phyloP scores from a whole-genome alignment of 1,140 invertebrate genomes.

The Trinorchestia longiramus region DNA sequence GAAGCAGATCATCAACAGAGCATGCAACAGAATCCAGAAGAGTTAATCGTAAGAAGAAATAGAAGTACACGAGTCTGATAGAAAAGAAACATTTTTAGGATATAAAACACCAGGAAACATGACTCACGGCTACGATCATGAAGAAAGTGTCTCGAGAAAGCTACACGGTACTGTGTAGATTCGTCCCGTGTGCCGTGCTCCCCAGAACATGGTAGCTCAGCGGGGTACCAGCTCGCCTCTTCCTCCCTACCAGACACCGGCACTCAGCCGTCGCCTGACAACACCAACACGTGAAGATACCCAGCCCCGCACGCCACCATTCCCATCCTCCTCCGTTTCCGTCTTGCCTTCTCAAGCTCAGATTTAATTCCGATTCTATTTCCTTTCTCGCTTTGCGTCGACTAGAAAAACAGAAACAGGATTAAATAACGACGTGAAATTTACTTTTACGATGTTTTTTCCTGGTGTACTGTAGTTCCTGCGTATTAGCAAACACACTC shows the following conservation, averaged over 20 bases:
- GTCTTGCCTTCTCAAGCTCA: neutral
- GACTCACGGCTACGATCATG: too few species aligned
- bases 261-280: neutral
- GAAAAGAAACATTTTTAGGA: neutral
- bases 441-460: neutral
- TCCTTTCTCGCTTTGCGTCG: neutral
- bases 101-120: neutral
- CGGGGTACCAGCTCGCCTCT: conserved; percentile 29
- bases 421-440: neutral
- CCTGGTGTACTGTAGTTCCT: neutral
- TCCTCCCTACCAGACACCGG: neutral
- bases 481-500: neutral
- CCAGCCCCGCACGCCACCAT: neutral
- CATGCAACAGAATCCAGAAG: neutral
- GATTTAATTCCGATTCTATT: neutral
- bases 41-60: neutral
- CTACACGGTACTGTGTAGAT: neutral
- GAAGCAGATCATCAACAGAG: neutral
- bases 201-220: neutral
- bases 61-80: neutral
- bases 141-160: neutral
- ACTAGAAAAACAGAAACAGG: neutral
- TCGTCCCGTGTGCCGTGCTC: neutral
- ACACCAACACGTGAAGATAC: conserved; percentile 29
- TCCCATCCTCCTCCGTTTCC: neutral